phyloP scores from a whole-genome alignment of 1,140 invertebrate genomes.

The Panagrolaimus sp. region DNA sequence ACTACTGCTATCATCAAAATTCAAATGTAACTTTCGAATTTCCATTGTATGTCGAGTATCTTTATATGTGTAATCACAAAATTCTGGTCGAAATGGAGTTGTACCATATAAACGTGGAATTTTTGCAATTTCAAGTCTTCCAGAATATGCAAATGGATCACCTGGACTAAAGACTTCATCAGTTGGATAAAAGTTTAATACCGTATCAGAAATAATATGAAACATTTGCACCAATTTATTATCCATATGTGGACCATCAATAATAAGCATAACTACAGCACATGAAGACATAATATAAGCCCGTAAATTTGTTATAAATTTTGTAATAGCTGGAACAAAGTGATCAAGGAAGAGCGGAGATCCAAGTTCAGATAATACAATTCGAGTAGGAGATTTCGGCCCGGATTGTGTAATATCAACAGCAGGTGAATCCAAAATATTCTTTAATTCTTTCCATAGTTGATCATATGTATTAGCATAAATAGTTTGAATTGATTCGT shows the following conservation, averaged over 20 bases:
- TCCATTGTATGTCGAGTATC: background rate
- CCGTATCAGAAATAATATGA: background rate
- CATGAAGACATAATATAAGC: constrained; percentile 13
- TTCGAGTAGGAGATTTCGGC: constrained; percentile 11
- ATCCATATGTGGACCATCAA: constrained; percentile 14
- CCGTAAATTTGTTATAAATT: constrained; percentile 27
- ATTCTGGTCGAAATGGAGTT: constrained; percentile 4
- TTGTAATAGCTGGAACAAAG: background rate
- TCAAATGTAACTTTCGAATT: background rate
- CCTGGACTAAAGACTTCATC: constrained; percentile 20
- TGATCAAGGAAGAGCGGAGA: constrained; percentile 35
- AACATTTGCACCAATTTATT: background rate
- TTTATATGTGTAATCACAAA: constrained; percentile 2
- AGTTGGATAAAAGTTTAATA: background rate
- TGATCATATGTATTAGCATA: background rate
- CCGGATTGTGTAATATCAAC: background rate
- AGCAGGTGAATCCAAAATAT: background rate
- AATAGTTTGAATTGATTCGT: background rate
- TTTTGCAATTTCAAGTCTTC: constrained; percentile 27
- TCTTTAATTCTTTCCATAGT: background rate
- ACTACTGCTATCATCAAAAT: background rate
- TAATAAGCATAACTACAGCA: constrained; percentile 15
- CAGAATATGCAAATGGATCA: constrained; percentile 20
- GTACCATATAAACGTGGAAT: background rate
- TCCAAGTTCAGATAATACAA: constrained; percentile 31